These are phyloP conservation scores for Ichneumon xanthorius DNA, from an alignment of 2,888 invertebrate genomes.

Conservation along the genomic window DNA sequence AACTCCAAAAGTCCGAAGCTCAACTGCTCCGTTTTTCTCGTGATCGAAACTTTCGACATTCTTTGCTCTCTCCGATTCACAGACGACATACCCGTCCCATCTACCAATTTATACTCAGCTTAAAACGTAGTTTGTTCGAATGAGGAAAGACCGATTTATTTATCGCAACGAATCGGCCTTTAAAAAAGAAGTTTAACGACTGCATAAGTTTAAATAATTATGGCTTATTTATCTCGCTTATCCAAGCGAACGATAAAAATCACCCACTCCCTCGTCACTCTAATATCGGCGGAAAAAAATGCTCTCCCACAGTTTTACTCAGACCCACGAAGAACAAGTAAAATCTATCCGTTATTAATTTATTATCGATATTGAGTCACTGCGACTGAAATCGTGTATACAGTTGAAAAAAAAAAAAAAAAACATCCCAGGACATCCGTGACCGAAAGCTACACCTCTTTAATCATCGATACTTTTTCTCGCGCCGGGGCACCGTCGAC, in stretches of 20 bases:
- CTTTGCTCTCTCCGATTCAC: conserved; percentile 22
- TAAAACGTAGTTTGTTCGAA: conserved; percentile 57
- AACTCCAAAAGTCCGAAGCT: conserved; percentile 7
- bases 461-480: background rate
- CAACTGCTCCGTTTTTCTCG: background rate
- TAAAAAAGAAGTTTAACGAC: conserved; percentile 29
- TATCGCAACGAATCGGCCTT: conserved; percentile 8
- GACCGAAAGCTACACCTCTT: too few relatives aligned
- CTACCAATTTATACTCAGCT: conserved; percentile 11
- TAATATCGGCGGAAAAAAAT: background rate
- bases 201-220: conserved; percentile 51
- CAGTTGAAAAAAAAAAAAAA: conserved; percentile 18
- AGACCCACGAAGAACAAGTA: conserved; percentile 31
- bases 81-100: conserved; percentile 1
- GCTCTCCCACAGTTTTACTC: conserved; percentile 38
- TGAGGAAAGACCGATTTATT: conserved; percentile 21
- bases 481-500: background rate
- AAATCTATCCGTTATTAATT: conserved; percentile 63
- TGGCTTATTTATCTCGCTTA: conserved; percentile 45
- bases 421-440: conserved; percentile 10
- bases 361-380: conserved; percentile 54
- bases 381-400: conserved; percentile 41
- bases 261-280: conserved; percentile 2
- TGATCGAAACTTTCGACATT: background rate
- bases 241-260: conserved; percentile 10